Evolutionary conservation across 1,140 invertebrate species (phyloP).

Genomic region (Procambarus virginalis): DNA sequence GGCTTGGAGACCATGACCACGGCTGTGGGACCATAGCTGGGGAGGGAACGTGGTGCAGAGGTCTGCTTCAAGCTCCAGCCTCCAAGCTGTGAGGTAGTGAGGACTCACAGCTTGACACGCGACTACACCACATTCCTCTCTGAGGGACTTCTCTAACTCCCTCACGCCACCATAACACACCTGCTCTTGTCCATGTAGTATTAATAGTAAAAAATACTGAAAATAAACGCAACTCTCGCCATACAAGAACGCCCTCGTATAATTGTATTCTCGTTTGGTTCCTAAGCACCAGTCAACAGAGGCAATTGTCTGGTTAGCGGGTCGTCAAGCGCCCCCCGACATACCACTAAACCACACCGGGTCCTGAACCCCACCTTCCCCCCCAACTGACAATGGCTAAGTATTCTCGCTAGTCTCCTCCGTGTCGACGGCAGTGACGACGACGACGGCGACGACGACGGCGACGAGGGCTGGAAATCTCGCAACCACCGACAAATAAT

Average conservation of each 20-base stretch:
- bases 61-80: too few relatives aligned
- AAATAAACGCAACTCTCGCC: neutral
- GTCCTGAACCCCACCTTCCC: neutral
- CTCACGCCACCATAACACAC: neutral
- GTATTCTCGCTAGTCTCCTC: neutral
- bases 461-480: too few relatives aligned
- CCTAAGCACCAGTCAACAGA: conserved; percentile 1
- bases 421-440: too few relatives aligned
- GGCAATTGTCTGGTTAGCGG: neutral
- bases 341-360: neutral
- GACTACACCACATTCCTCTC: too few relatives aligned
- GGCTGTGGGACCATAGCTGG: too few relatives aligned
- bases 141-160: neutral
- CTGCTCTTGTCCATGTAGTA: neutral
- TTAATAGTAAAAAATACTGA: too few relatives aligned
- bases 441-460: too few relatives aligned
- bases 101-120: too few relatives aligned
- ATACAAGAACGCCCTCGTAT: neutral
- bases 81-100: too few relatives aligned
- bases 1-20: too few relatives aligned
- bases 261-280: neutral
- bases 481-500: too few relatives aligned
- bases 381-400: neutral
- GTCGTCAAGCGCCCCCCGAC: neutral
- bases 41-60: too few relatives aligned